Base-by-base conservation (phyloP, 2,888 invertebrate species). In the Agrypnus murinus region DNA sequence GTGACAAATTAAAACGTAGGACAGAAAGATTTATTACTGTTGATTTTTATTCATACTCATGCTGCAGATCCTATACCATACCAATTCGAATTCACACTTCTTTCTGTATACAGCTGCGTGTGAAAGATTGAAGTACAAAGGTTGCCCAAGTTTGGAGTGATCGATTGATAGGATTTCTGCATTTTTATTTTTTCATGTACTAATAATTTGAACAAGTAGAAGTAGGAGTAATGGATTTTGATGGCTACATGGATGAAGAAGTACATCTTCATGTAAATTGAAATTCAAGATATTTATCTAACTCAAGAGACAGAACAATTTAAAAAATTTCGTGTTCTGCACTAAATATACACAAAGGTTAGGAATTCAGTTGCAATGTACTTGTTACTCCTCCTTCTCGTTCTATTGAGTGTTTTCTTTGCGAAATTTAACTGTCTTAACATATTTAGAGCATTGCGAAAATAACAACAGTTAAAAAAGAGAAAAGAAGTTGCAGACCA, bases 401-500 rank as follows among this genome's bases (percentile, higher is more conserved):
- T n/a, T 25, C 25, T 3, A 25, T 5, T n/a, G 25, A 19, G 32
- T 32, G 43, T 55, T 64, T 64, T 55, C 55, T 55, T 55, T 53
- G 64, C 55, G 64, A 64, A 64, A 64, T 55, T 59, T 59, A 46
- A 32, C 17, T 5, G 14, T 34, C 12, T 25, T 17, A 48, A n/a
- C 19, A 32, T n/a, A 66, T 59, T 48, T 48, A 59, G 66, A 66
- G 66, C 66, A 66, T 66, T 66, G 48, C 66, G 31, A 38, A 8
- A 43, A 36, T 10, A 36, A 38, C 55, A 55, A 55, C 25, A 5
- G 25, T 25, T 25, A 25, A 25, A 3, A 25, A 25, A 25, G 5
- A 25, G 25, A 25, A 25, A 25, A 5, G 5, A 25, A 25, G 5
- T 25, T 25, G n/a, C n/a, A n/a, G n/a, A n/a, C n/a, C n/a, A n/a